Evolutionary conservation across 2,888 invertebrate species (phyloP), one percentile per base, ranked within the genome.

Genomic region (Noctua fimbriata): DNA sequence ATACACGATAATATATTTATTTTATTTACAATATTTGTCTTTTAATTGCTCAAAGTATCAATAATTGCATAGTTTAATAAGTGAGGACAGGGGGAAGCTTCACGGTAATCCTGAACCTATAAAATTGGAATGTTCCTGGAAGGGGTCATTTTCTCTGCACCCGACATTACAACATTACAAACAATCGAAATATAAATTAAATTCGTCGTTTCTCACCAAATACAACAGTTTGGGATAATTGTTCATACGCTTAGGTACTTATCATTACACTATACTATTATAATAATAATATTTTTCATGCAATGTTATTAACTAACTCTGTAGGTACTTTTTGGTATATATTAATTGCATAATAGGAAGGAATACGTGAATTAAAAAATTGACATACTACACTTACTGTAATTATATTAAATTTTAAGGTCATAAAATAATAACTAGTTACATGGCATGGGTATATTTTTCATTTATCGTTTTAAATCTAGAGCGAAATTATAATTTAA

Each of bases 291-390:
- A 65, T 92, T 92, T 91, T 92, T 93, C 93, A 95, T 95, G 94
- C 94, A 95, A 92, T 92, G 90, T 93, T 92, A 93, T 90, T 77
- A 88, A 90, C 92, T 95, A 93, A 93, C 87, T 94, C 90, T 94
- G 94, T 94, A 95, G 93, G 93, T 95, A 95, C 93, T 93, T 93
- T 93, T 94, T 93, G 94, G 86, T 94, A 93, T 92, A 93, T 93
- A 92, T 92, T 95, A 96, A 96, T 96, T 96, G 95, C 93, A 92
- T 95, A 94, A 90, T 91, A 95, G 96, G 96, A 96, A 96, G 96
- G 96, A 96, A 93, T 95, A 92, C 92, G 93, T 95, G 93, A 94
- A 95, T 95, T 90, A 93, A 95, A 92, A 95, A 96, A 96, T 96
- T 96, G 95, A 96, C 96, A 87, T 90, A 88, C 93, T 94, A 94